Evolutionary conservation across 2,113 vertebrate genomes (phyloP).

Genomic region (Chlorodrepanis virens): DNA sequence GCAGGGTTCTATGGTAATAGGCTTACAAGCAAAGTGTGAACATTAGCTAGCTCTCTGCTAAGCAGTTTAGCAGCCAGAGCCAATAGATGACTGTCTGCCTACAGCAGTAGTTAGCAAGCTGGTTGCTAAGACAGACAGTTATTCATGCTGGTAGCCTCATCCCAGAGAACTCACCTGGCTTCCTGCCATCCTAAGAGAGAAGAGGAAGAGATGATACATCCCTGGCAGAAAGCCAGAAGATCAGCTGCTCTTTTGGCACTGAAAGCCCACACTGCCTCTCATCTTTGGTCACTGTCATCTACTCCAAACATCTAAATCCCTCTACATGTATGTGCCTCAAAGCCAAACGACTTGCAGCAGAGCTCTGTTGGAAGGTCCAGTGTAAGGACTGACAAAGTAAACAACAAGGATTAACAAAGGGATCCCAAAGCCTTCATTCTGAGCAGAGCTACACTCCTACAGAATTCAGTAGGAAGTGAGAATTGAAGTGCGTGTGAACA

Average conservation of each 20-base stretch:
- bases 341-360: not conserved
- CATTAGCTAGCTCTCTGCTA: not conserved
- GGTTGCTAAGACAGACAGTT: conserved; percentile 7
- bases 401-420: not conserved
- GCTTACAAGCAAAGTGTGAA: not conserved
- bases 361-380: not conserved
- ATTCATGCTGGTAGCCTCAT: not conserved
- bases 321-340: not conserved
- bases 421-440: not conserved
- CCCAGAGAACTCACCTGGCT: not conserved
- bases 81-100: not conserved
- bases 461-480: not conserved
- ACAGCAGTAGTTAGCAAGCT: not conserved
- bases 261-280: not conserved
- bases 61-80: conserved; percentile 11
- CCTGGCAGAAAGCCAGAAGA: not conserved
- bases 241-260: not conserved
- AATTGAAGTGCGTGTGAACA: not conserved
- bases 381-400: not conserved
- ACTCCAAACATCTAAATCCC: not conserved
- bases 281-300: not conserved
- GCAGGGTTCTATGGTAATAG: not conserved
- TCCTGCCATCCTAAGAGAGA: not conserved
- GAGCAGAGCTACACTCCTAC: not conserved
- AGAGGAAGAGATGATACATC: not conserved